Evolutionary conservation across 2,113 vertebrate genomes (phyloP), one percentile per base, ranked within the genome.

Genomic region (Anarhynchus alexandrinus): DNA sequence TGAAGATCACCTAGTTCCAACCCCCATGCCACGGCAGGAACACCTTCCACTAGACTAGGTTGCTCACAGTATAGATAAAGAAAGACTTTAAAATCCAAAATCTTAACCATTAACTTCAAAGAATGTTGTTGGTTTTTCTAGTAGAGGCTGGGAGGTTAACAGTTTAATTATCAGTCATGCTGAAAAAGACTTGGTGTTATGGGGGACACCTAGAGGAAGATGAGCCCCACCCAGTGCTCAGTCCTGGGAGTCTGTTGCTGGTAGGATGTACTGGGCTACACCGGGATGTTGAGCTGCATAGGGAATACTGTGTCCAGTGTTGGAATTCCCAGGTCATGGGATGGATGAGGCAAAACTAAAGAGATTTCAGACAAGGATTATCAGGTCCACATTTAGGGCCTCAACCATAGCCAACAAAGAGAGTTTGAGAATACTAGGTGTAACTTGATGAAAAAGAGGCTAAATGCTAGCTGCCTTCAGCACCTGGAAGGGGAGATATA

Each of bases 61-160:
- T 27, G 10, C 36, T 62, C 36, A 27, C 36, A 62, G 20, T 27
- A 51, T 32, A 82, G 6, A 12, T 13, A 16, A 16, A 38, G 5
- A 72, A 86, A 69, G 10, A 42, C 7, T 45, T 82, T 11, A 12
- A 62, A 73, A 76, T 51, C 11, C 10, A 9, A 61, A 76, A 19
- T 5, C 1, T 52, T 88, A 27, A 11, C 4, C 0, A 0, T 74
- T 79, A 62, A 15, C 2, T 72, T 77, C 43, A 21, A 77, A 84
- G 19, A 19, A 81, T 36, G 2, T 21, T 52, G 4, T 9, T 73
- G 1, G 0, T 30, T 93, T 82, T 57, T 42, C 26, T 59, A 5
- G 12, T 21, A 51, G 43, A 51, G n/a, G 5, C 5, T 51, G 21
- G 11, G 25, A 78, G 3, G 74, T 9, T 8, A 59, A 45, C 6